Conservation (phyloP, 2,888 invertebrate species). For the Dynastes maya region DNA sequence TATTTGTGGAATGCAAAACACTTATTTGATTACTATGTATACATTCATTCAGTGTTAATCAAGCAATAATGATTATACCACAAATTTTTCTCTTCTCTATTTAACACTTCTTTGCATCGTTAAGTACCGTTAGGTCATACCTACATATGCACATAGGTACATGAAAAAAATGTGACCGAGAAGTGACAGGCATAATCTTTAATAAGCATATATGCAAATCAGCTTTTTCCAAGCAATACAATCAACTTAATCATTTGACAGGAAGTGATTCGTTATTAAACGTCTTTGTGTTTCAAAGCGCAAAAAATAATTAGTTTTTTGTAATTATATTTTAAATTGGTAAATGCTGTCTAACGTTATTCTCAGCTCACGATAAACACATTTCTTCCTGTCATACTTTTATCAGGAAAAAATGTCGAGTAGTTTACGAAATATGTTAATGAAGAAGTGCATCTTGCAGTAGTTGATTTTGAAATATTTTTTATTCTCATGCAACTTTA, state of each 20-base stretch:
- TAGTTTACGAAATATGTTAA: not conserved
- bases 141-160: too few relatives aligned
- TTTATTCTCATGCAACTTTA: too few relatives aligned
- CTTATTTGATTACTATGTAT: not conserved
- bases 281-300: conserved; percentile 30
- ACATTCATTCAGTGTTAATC: not conserved
- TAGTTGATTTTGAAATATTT: too few relatives aligned
- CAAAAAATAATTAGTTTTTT: conserved; percentile 44
- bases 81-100: too few relatives aligned
- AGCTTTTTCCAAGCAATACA: conserved; percentile 30
- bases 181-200: conserved; percentile 39
- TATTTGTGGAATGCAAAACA: not conserved
- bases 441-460: too few relatives aligned
- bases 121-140: conserved; percentile 1
- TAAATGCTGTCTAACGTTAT: conserved; percentile 17
- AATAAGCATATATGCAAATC: conserved; percentile 38
- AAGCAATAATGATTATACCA: too few relatives aligned
- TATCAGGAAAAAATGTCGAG: not conserved
- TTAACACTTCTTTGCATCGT: too few relatives aligned
- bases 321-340: conserved; percentile 26
- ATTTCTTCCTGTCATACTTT: conserved; percentile 14
- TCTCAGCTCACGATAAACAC: not conserved
- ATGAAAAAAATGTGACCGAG: conserved; percentile 31
- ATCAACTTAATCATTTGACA: conserved; percentile 38
- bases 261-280: conserved; percentile 45